phyloP scores from a whole-genome alignment of 2,113 vertebrate species.

The Maccullochella peelii region DNA sequence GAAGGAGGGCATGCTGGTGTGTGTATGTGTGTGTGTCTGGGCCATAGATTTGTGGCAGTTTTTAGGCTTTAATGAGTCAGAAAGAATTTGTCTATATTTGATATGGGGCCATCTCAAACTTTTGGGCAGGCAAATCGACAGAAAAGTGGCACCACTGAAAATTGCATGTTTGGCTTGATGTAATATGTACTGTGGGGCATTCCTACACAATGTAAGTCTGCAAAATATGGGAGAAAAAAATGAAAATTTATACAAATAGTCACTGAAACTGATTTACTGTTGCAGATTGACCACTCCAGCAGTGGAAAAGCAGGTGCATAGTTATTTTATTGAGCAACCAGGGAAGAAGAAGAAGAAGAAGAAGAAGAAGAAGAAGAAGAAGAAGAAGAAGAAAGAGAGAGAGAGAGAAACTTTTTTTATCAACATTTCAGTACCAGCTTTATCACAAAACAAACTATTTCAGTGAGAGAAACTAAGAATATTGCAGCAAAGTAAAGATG shows the following conservation, averaged over 20 bases:
- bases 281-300: neutral
- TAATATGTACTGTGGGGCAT: neutral
- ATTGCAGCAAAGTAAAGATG: neutral
- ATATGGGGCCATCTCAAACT: neutral
- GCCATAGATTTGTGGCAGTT: conserved; percentile 8
- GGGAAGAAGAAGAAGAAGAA: neutral
- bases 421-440: neutral
- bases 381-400: neutral
- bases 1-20: conserved; percentile 5
- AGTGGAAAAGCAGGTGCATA: neutral
- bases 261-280: neutral
- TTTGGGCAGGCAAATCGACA: neutral
- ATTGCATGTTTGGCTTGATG: neutral
- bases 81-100: neutral
- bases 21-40: conserved; percentile 12
- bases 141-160: neutral
- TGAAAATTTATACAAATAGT: neutral
- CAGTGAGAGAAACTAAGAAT: neutral
- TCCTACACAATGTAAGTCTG: neutral
- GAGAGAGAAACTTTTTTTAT: neutral
- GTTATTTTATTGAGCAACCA: neutral
- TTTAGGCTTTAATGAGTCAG: neutral
- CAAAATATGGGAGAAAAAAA: neutral
- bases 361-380: neutral
- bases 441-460: neutral